Percentiles rank a stretch among this genome's conserved stretches.
Evolutionary conservation across 2,888 invertebrate species (phyloP).

Genomic region (Drosophila borealis): DNA sequence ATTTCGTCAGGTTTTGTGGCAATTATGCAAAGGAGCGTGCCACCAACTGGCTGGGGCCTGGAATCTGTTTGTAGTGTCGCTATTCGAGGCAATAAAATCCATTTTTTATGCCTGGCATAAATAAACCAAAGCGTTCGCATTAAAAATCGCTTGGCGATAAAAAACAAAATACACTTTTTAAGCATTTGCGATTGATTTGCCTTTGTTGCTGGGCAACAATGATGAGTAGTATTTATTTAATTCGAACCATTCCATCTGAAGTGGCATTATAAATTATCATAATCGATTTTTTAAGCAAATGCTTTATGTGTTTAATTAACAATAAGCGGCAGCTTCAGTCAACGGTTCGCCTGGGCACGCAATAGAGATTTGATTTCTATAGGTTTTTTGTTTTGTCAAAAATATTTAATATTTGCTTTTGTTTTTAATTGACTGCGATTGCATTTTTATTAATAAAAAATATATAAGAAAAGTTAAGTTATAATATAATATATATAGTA

Average conservation of each 20-base stretch:
- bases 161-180: conserved; percentile 6
- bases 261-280: not conserved
- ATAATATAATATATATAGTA: too few species aligned
- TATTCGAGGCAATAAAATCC: conserved; percentile 40
- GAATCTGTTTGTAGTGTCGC: not conserved
- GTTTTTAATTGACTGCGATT: too few species aligned
- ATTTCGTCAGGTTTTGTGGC: conserved; percentile 55
- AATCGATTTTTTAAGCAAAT: not conserved
- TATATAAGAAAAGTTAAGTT: too few species aligned
- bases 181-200: conserved; percentile 10
- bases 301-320: too few species aligned
- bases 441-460: too few species aligned
- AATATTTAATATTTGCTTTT: too few species aligned
- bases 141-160: not conserved
- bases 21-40: conserved; percentile 68
- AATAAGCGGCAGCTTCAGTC: too few species aligned
- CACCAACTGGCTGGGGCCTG: conserved; percentile 2
- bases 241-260: not conserved
- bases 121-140: conserved; percentile 34
- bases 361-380: too few species aligned
- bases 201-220: conserved; percentile 1
- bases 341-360: too few species aligned
- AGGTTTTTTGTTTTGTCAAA: too few species aligned
- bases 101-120: conserved; percentile 47
- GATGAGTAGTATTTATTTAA: conserved; percentile 1